Evolutionary conservation across 2,113 vertebrate species (phyloP), one percentile per base, ranked within the genome.

Genomic region (Leiothrix lutea): DNA sequence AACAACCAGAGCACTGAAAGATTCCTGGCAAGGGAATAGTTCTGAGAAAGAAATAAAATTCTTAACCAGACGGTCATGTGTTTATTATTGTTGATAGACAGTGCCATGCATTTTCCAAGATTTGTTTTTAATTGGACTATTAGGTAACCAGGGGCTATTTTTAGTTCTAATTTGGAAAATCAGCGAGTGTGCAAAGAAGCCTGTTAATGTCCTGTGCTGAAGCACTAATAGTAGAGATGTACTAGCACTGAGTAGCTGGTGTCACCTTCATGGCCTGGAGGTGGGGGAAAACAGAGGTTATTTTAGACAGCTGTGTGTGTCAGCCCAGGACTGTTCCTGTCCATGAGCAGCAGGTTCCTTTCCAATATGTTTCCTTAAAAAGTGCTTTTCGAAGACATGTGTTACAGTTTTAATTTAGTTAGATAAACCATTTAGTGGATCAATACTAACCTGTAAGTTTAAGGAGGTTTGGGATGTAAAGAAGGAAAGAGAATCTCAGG

Each of bases 131-230:
- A 56, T 80, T 75, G 65, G 36, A 40, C 61, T 57, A 0, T 78
- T 72, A 86, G 61, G n/a, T 61, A 87, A 16, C 15, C 61, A 50
- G 62, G 35, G 50, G 12, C 89, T 94, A 65, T 92, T 95, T 89
- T 94, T 90, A 92, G 65, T 79, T 91, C 56, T 85, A 58, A 89
- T 53, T 74, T 91, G 86, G 91, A 81, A 90, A 81, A 79, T 64
- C 0, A 5, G n/a, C 57, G 77, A 69, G 12, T 35, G 23, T 84
- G 24, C 44, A 40, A 42, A 67, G 69, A 83, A 53, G 11, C 18
- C 29, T 4, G 2, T 51, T 82, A 57, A 61, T 56, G 50, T 66
- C 58, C 36, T 2, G 1, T 22, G 11, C 61, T 38, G 25, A 64
- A 67, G 65, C 28, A 14, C 56, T 47, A 23, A 54, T 9, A 70